phyloP scores from a whole-genome alignment of 2,797 vertebrate genomes.

The Malurus splendens region DNA sequence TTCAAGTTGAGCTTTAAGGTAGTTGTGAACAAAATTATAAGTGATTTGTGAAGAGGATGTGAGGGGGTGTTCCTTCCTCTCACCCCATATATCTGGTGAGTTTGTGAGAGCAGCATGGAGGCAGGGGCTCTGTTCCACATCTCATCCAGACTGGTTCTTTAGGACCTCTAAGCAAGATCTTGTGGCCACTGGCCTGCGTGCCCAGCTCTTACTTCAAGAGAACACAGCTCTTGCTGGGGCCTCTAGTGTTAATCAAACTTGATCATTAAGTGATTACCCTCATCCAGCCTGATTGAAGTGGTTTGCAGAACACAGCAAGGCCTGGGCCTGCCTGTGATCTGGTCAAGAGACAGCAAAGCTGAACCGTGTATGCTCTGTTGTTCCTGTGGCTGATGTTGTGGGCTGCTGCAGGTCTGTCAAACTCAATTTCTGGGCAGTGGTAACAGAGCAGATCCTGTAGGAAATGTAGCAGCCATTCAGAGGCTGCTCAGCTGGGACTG shows the following conservation, averaged over 20 bases:
- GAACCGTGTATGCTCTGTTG: not conserved
- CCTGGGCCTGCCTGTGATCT: not conserved
- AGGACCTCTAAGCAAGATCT: not conserved
- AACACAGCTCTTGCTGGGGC: not conserved
- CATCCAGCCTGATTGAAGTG: not conserved
- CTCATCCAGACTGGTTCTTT: not conserved
- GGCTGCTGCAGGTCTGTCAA: not conserved
- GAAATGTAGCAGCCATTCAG: not conserved
- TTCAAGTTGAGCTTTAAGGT: not conserved
- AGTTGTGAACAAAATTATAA: not conserved
- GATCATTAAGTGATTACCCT: no score
- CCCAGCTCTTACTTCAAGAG: not conserved
- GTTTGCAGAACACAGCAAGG: not conserved
- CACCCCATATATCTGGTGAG: not conserved
- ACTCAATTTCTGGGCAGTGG: not conserved
- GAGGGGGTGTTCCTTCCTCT: not conserved
- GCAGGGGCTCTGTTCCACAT: not conserved
- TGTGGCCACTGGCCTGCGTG: not conserved
- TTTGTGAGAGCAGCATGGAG: not conserved
- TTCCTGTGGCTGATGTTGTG: not conserved
- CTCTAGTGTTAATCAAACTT: not conserved
- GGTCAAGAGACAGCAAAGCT: not conserved
- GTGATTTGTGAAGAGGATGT: not conserved
- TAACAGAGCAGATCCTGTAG: not conserved
- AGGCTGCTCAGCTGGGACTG: not conserved